Base-by-base conservation (phyloP, 2,797 vertebrate genomes). In the Phaenicophaeus curvirostris region DNA sequence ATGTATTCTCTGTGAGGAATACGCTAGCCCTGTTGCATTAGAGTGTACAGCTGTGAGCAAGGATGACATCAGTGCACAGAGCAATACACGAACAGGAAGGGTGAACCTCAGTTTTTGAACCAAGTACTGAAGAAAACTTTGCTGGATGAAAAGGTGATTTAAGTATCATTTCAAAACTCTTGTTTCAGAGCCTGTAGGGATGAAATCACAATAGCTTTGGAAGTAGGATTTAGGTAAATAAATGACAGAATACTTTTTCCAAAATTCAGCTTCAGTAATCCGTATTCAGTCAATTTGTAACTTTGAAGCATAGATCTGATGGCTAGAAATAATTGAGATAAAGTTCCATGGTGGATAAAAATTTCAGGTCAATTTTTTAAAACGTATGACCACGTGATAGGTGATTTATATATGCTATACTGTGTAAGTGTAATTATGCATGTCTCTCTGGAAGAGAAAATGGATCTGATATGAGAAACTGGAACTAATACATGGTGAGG, bases 31-130 rank as follows among this genome's bases (percentile, higher is more conserved):
- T 61, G 11, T 7, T 74, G 75, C 3, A 1, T 35, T 23, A 13
- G n/a, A 28, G 33, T 19, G 4, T 0, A 0, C 23, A 44, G 76
- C 23, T 5, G n/a, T 4, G 2, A 53, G 35, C 0, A 0, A 35
- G 54, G 46, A 21, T 27, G 79, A n/a, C 39, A 35, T 9, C 35
- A 19, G 59, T 25, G 35, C 57, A 17, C 46, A 35, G 21, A 62
- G 53, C 5, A 8, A 39, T 14, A 19, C 3, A 1, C 12, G 42
- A 27, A 51, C 80, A 84, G 23, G 37, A 62, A 54, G 66, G 3
- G 8, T 51, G n/a, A 54, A 17, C 28, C 41, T 76, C 79, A 51
- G 4, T 50, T 77, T 72, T 73, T 51, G 35, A 84, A 68, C 57
- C 25, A 65, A 65, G 15, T 30, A 27, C 24, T 50, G 24, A 39